Base-by-base conservation (phyloP, 2,888 invertebrate genomes). In the Perithous albicinctus region DNA sequence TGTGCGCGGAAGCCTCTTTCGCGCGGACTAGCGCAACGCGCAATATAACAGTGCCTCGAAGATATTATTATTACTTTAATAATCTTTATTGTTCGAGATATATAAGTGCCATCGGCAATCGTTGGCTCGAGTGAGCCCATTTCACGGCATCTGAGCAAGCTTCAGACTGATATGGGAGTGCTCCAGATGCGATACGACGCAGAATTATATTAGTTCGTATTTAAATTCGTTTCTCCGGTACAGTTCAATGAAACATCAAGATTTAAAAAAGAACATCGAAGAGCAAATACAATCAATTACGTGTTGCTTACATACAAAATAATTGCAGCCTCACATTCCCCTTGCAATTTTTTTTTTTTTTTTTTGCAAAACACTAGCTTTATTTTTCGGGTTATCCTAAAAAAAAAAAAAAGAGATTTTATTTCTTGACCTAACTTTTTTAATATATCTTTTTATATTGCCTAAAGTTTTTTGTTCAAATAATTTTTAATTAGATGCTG, bases 1-100 rank as follows among this genome's bases (percentile, higher is more conserved):
- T 56, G 15, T 26, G n/a, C 12, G 15, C 18, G 7, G 4, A 38
- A 23, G 20, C 7, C 7, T 38, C 12, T 41, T 12, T 23, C 12
- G 8, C 18, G 41, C 7, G 29, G 41, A 48, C 6, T 29, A n/a
- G 26, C 54, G 32, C 32, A 7, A 12, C 32, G 29, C 29, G 32
- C 32, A 15, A 51, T 38, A n/a, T 20, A 56, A 46, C 46, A 48
- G 59, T 76, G 76, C 76, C 76, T 67, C 18, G 59, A 74, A 12
- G n/a, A 46, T 26, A 20, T 56, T 20, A 23, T 10, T 6, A 10
- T 23, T 20, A 1, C 5, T 23, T 20, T 51, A 54, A 29, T n/a
- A 12, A 29, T 38, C 38, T 12, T 38, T 6, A n/a, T 63, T 32
- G 23, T 63, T 63, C 38, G 63, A 41, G 12, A 63, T 20, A 23